Base-by-base conservation (phyloP, 35 echinoderm and acorn worm species). In the Holothuria glaberrima region DNA sequence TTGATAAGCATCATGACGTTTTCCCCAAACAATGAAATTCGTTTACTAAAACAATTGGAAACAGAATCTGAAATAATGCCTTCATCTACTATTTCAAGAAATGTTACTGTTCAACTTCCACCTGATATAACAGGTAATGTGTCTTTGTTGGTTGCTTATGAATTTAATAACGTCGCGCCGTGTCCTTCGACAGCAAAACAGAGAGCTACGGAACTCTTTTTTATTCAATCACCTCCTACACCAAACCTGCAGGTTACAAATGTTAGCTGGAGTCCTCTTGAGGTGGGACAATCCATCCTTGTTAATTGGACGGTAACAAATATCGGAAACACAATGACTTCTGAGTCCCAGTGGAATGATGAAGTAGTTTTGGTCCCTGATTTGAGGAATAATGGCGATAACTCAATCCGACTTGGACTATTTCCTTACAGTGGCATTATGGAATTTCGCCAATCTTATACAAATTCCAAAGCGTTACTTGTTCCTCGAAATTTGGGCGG, bases 241-340 rank as follows among this genome's bases (percentile, higher is more conserved):
- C 80, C 80, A 18, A 84, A 57, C 80, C 33, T 84, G 32, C 6
- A 63, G 18, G 80, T 84, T 18, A 36, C 80, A n/a, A 30, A 61
- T 26, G 80, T 84, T 20, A 57, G 33, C 7, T 84, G 80, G 80
- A 54, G 58, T 12, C 52, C 57, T 35, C 25, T 30, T 28, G 26
- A 20, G 28, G 33, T 29, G 19, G 80, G 80, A 0, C 22, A 29
- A 33, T 60, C 80, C 28, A 30, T 84, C 7, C 18, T 84, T 61
- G 80, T 84, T 9, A 84, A 54, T 31, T 84, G 80, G 80, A 60
- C 22, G 5, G 80, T 84, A 54, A 84, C 59, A 63, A 84, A 84
- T 84, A 54, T 61, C 6, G 80, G 80, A 84, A 84, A 84, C 33
- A 84, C 54, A 17, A 84, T 84, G 80, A 61, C 36, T 84, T 22